These are phyloP conservation scores for Batillaria attramentaria DNA, from an alignment of 1,140 invertebrate genomes.

Conservation along the genomic window DNA sequence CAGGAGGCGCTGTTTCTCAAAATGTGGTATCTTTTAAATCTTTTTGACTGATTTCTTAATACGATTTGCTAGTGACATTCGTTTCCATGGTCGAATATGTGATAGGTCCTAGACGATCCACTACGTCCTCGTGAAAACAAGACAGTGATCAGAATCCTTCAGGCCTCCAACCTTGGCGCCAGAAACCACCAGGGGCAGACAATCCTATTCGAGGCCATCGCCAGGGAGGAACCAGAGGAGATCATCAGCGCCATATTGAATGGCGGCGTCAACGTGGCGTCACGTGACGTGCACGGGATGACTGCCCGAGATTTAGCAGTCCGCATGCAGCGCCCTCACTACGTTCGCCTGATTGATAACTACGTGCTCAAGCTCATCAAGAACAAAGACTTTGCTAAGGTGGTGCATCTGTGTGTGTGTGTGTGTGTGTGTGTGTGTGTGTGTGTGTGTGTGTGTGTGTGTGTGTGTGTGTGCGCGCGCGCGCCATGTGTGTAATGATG, in stretches of 20 bases:
- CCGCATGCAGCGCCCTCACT: constrained; percentile 6
- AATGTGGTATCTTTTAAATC: not conserved
- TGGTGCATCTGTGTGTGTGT: too few relatives aligned
- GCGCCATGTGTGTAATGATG: too few relatives aligned
- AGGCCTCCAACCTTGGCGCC: constrained; percentile 29
- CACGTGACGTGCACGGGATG: constrained; percentile 38
- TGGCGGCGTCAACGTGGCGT: constrained; percentile 36
- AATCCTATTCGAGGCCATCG: constrained; percentile 36
- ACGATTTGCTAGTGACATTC: too few relatives aligned
- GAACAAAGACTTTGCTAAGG: constrained; percentile 36
- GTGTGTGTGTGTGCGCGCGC: too few relatives aligned
- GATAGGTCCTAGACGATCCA: constrained; percentile 31
- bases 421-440: too few relatives aligned
- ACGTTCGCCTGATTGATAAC: constrained; percentile 35
- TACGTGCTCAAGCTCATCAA: constrained; percentile 40
- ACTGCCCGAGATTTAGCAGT: constrained; percentile 42
- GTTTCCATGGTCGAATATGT: too few relatives aligned
- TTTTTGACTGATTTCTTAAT: too few relatives aligned
- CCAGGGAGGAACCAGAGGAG: constrained; percentile 33
- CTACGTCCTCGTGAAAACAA: constrained; percentile 35
- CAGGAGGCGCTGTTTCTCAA: too few relatives aligned
- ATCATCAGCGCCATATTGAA: constrained; percentile 26
- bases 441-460: too few relatives aligned
- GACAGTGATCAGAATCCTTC: constrained; percentile 31
- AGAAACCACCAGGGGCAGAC: constrained; percentile 36